Conservation (phyloP, 2,113 vertebrate genomes). For the Taxidea taxus region DNA sequence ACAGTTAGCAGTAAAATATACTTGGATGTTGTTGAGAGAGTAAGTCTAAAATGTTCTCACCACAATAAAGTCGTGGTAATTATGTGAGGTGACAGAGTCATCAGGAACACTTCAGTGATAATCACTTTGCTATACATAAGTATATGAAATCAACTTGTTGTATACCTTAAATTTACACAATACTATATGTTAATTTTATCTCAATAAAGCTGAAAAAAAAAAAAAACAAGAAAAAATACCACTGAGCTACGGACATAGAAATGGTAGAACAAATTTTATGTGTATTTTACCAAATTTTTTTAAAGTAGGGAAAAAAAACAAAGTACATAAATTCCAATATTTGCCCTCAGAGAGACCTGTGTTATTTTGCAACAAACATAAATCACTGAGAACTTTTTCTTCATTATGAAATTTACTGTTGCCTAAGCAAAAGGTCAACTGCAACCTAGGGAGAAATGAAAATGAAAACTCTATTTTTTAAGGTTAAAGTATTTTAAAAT, state of each 20-base stretch:
- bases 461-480: not conserved
- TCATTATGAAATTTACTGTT: slow-evolving; percentile 54
- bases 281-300: not conserved
- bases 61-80: not conserved
- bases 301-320: not conserved
- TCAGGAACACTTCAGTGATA: not conserved
- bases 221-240: not conserved
- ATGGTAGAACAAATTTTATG: not conserved
- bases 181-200: not conserved
- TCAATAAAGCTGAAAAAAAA: not conserved
- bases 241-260: not conserved
- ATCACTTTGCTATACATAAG: not conserved
- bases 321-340: not conserved
- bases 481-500: not conserved
- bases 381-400: slow-evolving; percentile 4
- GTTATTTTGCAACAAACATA: slow-evolving; percentile 45
- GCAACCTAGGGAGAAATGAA: not conserved
- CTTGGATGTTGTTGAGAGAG: not conserved
- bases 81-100: not conserved
- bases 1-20: not conserved
- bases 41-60: not conserved
- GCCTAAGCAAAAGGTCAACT: slow-evolving; percentile 24
- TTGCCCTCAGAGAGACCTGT: not conserved
- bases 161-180: not conserved
- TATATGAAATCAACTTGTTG: not conserved